Evolutionary conservation across 2,797 vertebrate species (phyloP).

Genomic region (Fistularia commersonii): DNA sequence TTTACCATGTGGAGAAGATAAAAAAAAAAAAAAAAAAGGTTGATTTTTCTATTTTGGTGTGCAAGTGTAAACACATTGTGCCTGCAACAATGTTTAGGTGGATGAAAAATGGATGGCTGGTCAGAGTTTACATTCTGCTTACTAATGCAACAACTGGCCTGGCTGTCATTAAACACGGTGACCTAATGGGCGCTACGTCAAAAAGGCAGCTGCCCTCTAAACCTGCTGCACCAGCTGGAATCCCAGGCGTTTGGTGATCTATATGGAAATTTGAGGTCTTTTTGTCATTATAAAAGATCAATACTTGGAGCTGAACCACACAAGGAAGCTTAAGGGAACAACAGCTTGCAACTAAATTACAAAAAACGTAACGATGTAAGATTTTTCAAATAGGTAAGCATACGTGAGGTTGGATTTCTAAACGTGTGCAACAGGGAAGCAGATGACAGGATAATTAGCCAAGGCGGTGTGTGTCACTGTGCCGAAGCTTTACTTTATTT

Average conservation of each 20-base stretch:
- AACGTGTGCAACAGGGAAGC: slow-evolving; percentile 23
- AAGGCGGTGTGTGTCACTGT: slow-evolving; percentile 18
- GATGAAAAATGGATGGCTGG: no score
- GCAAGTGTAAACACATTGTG: no score
- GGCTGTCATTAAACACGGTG: no score
- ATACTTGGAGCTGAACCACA: slow-evolving; percentile 1
- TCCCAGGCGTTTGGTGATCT: slow-evolving; percentile 7
- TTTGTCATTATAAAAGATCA: slow-evolving; percentile 25
- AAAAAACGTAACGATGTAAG: slow-evolving; percentile 5
- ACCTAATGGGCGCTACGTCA: no score
- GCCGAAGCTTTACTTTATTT: slow-evolving; percentile 39
- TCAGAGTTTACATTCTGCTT: no score
- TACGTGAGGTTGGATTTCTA: slow-evolving; percentile 16
- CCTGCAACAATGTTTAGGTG: no score
- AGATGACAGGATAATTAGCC: slow-evolving; percentile 26
- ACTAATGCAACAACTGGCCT: no score
- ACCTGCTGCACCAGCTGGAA: neutral
- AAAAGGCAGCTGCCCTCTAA: no score
- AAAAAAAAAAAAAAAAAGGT: no score
- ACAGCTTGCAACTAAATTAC: neutral
- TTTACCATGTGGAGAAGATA: no score
- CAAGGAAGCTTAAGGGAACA: neutral
- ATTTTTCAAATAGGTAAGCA: slow-evolving; percentile 10
- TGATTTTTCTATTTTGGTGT: no score
- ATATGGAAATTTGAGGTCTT: slow-evolving; percentile 15